phyloP scores from a whole-genome alignment of 1,140 invertebrate species.

The Colletes latitarsis region DNA sequence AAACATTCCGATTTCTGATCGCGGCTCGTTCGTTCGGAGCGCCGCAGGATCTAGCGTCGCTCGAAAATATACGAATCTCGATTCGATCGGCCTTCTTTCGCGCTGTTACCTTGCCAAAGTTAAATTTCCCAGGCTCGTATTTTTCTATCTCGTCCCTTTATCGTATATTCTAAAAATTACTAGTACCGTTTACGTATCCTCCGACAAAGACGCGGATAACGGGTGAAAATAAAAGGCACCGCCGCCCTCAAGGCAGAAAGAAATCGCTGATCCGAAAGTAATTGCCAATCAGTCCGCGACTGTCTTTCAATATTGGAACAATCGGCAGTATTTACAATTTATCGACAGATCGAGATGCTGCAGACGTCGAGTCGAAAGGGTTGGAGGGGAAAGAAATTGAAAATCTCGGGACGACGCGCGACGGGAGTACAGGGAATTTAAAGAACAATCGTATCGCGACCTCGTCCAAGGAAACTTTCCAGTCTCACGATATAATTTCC shows the following conservation, averaged over 20 bases:
- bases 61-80: background rate
- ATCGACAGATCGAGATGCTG: conserved; percentile 52
- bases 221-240: conserved; percentile 35
- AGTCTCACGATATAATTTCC: conserved; percentile 17
- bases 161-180: background rate
- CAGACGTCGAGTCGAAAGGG: conserved; percentile 32
- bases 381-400: conserved; percentile 42
- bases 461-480: too few species aligned
- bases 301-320: conserved; percentile 59
- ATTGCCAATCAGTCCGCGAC: conserved; percentile 58
- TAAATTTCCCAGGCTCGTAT: background rate
- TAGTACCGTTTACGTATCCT: background rate
- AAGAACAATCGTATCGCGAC: conserved; percentile 6
- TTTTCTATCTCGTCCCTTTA: background rate
- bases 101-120: background rate
- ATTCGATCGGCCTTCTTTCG: background rate
- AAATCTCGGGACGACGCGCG: conserved; percentile 16
- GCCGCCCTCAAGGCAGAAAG: background rate
- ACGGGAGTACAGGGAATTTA: conserved; percentile 46
- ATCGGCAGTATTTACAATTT: conserved; percentile 59
- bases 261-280: conserved; percentile 52
- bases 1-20: conserved; percentile 1
- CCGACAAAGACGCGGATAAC: background rate
- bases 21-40: background rate
- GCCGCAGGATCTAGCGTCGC: background rate